Evolutionary conservation across 2,113 vertebrate species (phyloP).

Genomic region (Dasyornis broadbenti): DNA sequence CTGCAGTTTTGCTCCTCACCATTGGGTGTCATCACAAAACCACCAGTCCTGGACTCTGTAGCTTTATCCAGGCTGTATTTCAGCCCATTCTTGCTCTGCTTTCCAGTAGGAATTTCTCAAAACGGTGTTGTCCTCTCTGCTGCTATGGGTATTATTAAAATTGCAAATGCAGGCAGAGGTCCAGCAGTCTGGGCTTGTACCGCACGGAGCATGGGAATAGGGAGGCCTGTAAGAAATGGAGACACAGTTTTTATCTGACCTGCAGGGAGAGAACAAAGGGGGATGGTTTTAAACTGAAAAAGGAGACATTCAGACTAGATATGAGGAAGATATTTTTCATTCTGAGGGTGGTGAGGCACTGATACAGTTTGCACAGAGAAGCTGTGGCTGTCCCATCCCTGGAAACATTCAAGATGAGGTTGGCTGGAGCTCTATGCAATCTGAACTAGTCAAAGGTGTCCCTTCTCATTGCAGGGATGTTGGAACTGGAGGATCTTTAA

Average conservation of each 20-base stretch:
- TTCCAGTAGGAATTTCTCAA: neutral
- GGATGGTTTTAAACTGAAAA: neutral
- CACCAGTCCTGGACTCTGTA: neutral
- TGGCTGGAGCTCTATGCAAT: neutral
- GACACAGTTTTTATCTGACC: neutral
- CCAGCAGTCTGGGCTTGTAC: neutral
- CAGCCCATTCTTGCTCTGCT: neutral
- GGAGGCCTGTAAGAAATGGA: neutral
- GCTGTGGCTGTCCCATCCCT: neutral
- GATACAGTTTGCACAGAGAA: neutral
- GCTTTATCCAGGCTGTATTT: neutral
- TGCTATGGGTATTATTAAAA: neutral
- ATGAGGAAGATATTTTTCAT: neutral
- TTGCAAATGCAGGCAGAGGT: neutral
- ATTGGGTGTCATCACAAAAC: neutral
- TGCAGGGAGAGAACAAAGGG: rapidly evolving
- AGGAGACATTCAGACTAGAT: neutral
- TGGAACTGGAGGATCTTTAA: rapidly evolving
- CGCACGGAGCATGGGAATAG: too few species aligned
- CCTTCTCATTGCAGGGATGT: rapidly evolving
- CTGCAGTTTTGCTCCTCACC: neutral
- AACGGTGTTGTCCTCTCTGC: neutral
- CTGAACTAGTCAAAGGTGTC: rapidly evolving
- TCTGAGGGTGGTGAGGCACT: rapidly evolving
- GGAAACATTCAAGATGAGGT: neutral